These are phyloP conservation scores for Corythornis cristatus DNA, from an alignment of 2,113 vertebrate species.

Conservation along the genomic window DNA sequence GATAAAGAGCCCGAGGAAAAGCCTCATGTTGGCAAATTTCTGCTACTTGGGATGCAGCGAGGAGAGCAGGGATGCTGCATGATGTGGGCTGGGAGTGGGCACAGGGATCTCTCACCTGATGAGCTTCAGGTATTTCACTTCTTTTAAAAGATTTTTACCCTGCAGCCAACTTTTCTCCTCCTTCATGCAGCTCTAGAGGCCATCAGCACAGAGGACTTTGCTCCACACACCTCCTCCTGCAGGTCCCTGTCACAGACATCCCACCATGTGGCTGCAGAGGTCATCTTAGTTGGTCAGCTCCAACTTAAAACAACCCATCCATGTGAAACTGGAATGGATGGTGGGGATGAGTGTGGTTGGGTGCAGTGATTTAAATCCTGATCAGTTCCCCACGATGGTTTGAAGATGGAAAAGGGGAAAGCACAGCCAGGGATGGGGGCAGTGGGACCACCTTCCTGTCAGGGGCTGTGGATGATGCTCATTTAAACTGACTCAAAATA, in stretches of 20 bases:
- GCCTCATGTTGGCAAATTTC: neutral
- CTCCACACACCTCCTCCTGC: accelerated
- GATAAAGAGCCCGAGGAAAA: slow-evolving; percentile 36
- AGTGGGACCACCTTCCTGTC: neutral
- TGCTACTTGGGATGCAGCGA: accelerated
- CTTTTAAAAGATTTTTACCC: neutral
- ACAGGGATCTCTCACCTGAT: neutral
- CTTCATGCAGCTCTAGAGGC: neutral
- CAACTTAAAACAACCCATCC: neutral
- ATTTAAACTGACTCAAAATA: neutral
- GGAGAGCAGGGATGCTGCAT: neutral
- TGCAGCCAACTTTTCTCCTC: neutral
- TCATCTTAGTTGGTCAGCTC: neutral
- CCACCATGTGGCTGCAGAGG: accelerated
- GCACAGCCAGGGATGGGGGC: neutral
- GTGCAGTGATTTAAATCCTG: neutral
- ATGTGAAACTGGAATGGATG: neutral
- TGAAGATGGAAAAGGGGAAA: neutral
- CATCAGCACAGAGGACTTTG: accelerated
- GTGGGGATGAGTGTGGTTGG: too few species aligned
- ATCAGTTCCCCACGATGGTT: neutral
- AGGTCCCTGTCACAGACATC: accelerated
- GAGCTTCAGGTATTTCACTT: neutral
- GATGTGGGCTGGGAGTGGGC: accelerated
- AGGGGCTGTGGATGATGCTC: neutral